These are phyloP conservation scores for Chrysolophus pictus DNA, from an alignment of 2,797 vertebrate genomes.

Conservation along the genomic window DNA sequence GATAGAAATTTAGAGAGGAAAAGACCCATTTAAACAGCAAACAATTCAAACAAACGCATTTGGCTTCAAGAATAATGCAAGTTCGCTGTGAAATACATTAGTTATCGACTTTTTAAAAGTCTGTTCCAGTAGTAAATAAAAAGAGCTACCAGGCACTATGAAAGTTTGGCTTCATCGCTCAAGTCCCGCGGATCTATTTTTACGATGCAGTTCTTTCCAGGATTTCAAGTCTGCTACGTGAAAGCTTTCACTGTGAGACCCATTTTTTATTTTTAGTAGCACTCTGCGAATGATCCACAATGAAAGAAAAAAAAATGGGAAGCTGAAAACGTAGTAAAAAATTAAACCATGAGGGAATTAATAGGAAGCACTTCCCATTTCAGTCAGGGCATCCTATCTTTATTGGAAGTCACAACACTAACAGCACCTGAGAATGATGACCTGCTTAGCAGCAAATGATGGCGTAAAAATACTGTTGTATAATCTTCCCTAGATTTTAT, in stretches of 20 bases:
- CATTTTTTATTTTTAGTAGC: slow-evolving; percentile 51
- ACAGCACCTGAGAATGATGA: not conserved
- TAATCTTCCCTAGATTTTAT: not conserved
- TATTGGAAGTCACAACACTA: not conserved
- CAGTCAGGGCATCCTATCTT: not conserved
- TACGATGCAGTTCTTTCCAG: slow-evolving; percentile 21
- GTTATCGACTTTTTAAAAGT: not conserved
- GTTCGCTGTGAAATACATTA: not conserved
- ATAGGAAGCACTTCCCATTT: slow-evolving; percentile 9
- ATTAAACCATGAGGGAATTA: not conserved
- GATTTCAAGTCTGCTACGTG: slow-evolving; percentile 22
- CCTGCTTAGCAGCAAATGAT: not conserved
- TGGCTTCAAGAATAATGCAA: not conserved
- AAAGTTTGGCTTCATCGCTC: slow-evolving; percentile 32
- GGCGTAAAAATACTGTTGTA: not conserved
- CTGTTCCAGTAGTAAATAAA: not conserved
- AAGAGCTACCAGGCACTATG: not conserved
- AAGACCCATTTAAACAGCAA: not conserved
- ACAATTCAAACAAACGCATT: not conserved
- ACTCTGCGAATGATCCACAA: not conserved
- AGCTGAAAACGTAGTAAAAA: slow-evolving; percentile 18
- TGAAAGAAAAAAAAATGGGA: not conserved
- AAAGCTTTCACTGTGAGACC: slow-evolving; percentile 26
- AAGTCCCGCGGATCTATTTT: slow-evolving; percentile 44
- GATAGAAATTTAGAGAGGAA: not conserved